Evolutionary conservation across 1,140 invertebrate genomes (phyloP), one percentile per base, ranked within the genome.

Genomic region (Bradysia coprophila): DNA sequence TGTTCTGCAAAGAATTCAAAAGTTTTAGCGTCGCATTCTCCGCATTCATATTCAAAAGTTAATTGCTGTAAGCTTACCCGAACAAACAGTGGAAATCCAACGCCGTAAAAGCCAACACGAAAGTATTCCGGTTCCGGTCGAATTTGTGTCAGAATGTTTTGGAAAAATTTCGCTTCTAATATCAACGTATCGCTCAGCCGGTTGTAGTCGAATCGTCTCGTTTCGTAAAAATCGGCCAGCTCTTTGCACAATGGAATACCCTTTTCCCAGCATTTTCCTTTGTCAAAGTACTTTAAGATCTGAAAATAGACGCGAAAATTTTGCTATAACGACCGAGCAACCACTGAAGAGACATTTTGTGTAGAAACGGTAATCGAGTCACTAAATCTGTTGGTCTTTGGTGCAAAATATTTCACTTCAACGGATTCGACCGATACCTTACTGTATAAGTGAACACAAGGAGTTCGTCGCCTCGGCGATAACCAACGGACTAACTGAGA

Each of bases 211-310:
- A 88, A 94, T 4, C 91, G 61, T 44, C 79, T 77, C 18, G 73
- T 78, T 60, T 96, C 91, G 59, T 97, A 97, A 0, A 94, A 65
- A 6, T 75, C 67, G 1, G 86, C 83, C 39, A 98, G 61, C 58
- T 98, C 91, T 55, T 95, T 93, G 52, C 89, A 84, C 20, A 97
- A 55, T 0, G 89, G 88, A 40, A 96, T 80, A 1, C 90, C 90
- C 65, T 93, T 89, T 55, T 97, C 92, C 92, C 91, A 96, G 49
- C 86, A 87, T 73, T 91, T 95, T 50, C 93, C 94, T 46, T 83
- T 79, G 52, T 97, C 91, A 58, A 97, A 95, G 54, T 94, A 90
- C 47, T 83, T 75, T 42, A 96, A 78, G 33, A 97, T 90, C 56
- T 61, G 19, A 5, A 20, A 28, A 6, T 24, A 40, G 23, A 21